phyloP scores from a whole-genome alignment of 2,113 vertebrate genomes.

The Theristicus caerulescens region DNA sequence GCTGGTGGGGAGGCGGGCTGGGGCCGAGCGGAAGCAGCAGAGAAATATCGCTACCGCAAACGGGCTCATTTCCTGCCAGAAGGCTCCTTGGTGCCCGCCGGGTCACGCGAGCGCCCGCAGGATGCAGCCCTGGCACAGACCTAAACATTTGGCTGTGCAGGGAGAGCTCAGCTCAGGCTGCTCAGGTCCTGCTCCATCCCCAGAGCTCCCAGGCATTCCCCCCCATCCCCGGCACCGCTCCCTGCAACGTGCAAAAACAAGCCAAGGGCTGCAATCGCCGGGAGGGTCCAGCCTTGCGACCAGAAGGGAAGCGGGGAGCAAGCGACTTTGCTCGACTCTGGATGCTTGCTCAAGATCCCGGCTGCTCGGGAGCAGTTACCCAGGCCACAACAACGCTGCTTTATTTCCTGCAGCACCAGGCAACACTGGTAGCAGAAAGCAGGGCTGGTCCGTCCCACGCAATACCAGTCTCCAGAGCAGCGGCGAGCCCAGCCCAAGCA shows the following conservation, averaged over 20 bases:
- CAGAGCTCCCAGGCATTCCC: not conserved
- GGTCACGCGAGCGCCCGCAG: rapidly evolving
- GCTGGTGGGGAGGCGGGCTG: not conserved
- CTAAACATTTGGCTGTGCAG: not conserved
- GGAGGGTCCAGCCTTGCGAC: not conserved
- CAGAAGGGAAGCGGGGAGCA: not conserved
- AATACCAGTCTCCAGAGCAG: not conserved
- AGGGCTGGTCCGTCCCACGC: rapidly evolving
- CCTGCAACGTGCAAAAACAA: not conserved
- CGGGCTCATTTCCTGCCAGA: not conserved
- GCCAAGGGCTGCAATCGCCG: not conserved
- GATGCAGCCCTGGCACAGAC: not conserved
- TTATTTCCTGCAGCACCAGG: not conserved
- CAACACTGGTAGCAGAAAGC: not conserved
- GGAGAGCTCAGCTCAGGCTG: not conserved
- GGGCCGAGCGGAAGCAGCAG: not conserved
- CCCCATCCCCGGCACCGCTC: rapidly evolving
- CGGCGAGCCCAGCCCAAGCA: not conserved
- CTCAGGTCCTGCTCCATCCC: not conserved
- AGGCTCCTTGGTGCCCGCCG: rapidly evolving
- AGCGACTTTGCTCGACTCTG: not conserved
- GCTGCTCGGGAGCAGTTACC: not conserved
- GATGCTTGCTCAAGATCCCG: not conserved
- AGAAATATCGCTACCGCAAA: not conserved
- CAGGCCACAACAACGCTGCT: not conserved